These are phyloP conservation scores for Melopsittacus undulatus DNA, from an alignment of 2,797 vertebrate species.

Conservation along the genomic window DNA sequence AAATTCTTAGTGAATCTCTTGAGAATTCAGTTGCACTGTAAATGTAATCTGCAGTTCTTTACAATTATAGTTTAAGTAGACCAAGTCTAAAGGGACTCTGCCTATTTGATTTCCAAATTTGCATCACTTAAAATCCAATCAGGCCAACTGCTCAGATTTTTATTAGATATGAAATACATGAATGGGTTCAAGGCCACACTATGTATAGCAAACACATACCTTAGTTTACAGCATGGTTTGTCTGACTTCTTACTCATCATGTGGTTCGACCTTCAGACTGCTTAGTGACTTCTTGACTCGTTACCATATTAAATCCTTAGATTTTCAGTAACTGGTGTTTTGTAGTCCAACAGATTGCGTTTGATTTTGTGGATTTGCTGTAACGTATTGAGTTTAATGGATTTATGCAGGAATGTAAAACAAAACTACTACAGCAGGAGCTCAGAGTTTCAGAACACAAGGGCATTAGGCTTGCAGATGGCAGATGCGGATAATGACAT, in stretches of 20 bases:
- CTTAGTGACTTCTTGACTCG: conserved; percentile 68
- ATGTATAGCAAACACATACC: conserved; percentile 28
- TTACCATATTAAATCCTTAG: conserved; percentile 76
- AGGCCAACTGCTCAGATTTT: conserved; percentile 80
- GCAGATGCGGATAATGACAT: conserved; percentile 64
- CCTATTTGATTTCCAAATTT: conserved; percentile 82
- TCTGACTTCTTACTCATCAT: conserved; percentile 20
- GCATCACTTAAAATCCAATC: conserved; percentile 83
- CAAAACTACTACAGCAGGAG: conserved; percentile 77
- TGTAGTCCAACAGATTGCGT: conserved; percentile 80
- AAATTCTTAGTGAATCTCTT: conserved; percentile 51
- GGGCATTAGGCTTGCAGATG: conserved; percentile 78
- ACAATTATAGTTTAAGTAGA: conserved; percentile 77
- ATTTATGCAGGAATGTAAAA: conserved; percentile 80
- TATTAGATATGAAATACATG: conserved; percentile 74
- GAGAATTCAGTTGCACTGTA: conserved; percentile 51
- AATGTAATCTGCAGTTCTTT: conserved; percentile 74
- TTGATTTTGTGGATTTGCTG: conserved; percentile 78
- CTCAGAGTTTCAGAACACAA: conserved; percentile 60
- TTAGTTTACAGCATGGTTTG: conserved; percentile 44
- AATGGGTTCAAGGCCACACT: conserved; percentile 52
- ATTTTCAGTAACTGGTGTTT: conserved; percentile 78
- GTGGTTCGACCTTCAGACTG: conserved; percentile 53
- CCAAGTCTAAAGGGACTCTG: conserved; percentile 76
- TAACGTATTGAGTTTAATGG: conserved; percentile 78